These are phyloP conservation scores for Noctua fimbriata DNA, from an alignment of 2,888 invertebrate genomes.

Conservation along the genomic window DNA sequence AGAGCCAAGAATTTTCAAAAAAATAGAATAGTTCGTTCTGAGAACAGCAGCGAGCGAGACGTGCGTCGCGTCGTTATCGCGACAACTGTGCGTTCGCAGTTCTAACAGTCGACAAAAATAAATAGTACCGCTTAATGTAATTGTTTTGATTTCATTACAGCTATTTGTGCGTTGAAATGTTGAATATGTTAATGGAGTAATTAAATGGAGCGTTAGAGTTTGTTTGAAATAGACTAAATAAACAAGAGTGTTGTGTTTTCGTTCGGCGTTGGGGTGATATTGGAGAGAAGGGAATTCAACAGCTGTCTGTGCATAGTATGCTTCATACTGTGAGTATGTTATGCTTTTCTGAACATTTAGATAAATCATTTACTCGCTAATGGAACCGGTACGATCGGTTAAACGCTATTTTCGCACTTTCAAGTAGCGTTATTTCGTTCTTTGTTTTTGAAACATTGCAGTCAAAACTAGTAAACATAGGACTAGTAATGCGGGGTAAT, in stretches of 20 bases:
- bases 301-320: conserved; percentile 88
- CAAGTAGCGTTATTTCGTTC: conserved; percentile 5
- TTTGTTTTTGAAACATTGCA: conserved; percentile 48
- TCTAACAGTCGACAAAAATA: conserved; percentile 70
- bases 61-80: conserved; percentile 81
- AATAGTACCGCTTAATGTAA: conserved; percentile 62
- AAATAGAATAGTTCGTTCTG: conserved; percentile 66
- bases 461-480: conserved; percentile 47
- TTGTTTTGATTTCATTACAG: conserved; percentile 64
- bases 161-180: conserved; percentile 66
- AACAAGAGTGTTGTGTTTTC: conserved; percentile 84
- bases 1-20: conserved; percentile 20
- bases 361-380: conserved; percentile 13
- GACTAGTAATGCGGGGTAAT: conserved; percentile 5
- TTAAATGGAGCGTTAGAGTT: conserved; percentile 52
- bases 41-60: conserved; percentile 83
- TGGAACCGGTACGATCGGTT: background rate
- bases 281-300: conserved; percentile 79
- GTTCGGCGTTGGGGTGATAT: conserved; percentile 78
- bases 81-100: conserved; percentile 88
- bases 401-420: background rate
- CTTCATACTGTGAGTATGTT: conserved; percentile 86
- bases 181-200: conserved; percentile 55
- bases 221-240: conserved; percentile 73
- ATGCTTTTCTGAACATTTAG: conserved; percentile 46